phyloP scores from a whole-genome alignment of 2,113 vertebrate genomes.

The Oncorhynchus nerka region DNA sequence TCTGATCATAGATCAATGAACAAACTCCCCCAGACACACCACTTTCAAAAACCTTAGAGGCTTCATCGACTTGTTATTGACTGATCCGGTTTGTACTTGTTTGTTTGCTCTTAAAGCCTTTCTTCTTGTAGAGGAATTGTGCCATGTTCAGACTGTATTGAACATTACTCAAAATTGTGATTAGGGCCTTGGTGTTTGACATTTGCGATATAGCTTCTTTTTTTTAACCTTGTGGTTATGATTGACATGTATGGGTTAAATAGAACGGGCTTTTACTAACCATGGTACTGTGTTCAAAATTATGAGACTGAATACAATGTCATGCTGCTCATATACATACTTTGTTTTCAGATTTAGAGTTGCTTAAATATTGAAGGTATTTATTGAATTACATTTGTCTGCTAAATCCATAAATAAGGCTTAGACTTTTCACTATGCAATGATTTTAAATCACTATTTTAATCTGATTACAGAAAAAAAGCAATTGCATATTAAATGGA shows the following conservation, averaged over 20 bases:
- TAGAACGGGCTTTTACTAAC: background rate
- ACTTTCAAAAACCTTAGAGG: background rate
- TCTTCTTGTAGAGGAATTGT: conserved; percentile 49
- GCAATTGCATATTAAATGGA: background rate
- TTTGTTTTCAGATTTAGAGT: no score
- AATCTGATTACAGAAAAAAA: background rate
- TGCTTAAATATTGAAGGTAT: conserved; percentile 14
- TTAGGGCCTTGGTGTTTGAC: no score
- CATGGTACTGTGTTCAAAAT: background rate
- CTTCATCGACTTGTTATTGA: background rate
- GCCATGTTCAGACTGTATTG: conserved; percentile 24
- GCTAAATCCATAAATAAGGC: background rate
- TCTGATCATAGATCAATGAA: background rate
- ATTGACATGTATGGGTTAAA: background rate
- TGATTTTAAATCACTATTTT: background rate
- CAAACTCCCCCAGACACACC: no score
- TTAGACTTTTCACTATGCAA: background rate
- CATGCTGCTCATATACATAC: background rate
- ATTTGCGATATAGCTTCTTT: no score
- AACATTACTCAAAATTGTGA: background rate
- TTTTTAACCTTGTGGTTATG: background rate
- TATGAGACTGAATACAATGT: background rate
- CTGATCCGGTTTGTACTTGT: background rate
- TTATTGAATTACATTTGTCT: conserved; percentile 2
- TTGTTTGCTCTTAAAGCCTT: conserved; percentile 42